Evolutionary conservation across 1,140 invertebrate species (phyloP).

Genomic region (Cephus cinctus): DNA sequence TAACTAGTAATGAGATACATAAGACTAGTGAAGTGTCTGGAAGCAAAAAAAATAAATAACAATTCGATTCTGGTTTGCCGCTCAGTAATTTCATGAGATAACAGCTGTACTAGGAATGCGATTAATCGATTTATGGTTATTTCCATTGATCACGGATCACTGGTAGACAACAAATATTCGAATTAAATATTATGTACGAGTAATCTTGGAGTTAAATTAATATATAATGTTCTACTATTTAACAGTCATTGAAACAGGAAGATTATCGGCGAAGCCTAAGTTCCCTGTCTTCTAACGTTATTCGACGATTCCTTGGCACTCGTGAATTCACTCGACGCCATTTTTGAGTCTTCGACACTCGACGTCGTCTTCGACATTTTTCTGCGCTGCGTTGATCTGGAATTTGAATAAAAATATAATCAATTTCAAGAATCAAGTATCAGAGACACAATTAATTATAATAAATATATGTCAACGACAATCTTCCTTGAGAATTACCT

Average conservation of each 20-base stretch:
- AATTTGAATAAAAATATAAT: not conserved
- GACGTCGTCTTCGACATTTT: slow-evolving; percentile 6
- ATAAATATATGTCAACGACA: not conserved
- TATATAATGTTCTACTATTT: not conserved
- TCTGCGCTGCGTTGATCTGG: not conserved
- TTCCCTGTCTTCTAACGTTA: slow-evolving; percentile 10
- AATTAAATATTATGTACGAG: not conserved
- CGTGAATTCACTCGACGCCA: slow-evolving; percentile 19
- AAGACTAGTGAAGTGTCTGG: no score
- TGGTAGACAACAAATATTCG: not conserved
- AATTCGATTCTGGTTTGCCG: no score
- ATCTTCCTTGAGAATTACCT: not conserved
- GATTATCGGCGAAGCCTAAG: slow-evolving; percentile 14
- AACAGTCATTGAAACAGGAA: slow-evolving; percentile 14
- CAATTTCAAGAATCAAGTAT: slow-evolving; percentile 2
- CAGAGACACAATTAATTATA: slow-evolving; percentile 18
- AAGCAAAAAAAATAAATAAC: no score
- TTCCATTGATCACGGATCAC: not conserved
- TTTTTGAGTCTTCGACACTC: slow-evolving; percentile 18
- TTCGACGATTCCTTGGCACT: slow-evolving; percentile 31
- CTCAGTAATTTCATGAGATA: no score
- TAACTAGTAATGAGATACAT: no score
- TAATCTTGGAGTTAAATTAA: not conserved
- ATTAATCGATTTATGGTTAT: slow-evolving; percentile 15
- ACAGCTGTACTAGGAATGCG: slow-evolving; percentile 1